Percentiles rank a stretch among this genome's conserved stretches.
phyloP scores from a whole-genome alignment of 2,113 vertebrate species.

The Scomber japonicus region DNA sequence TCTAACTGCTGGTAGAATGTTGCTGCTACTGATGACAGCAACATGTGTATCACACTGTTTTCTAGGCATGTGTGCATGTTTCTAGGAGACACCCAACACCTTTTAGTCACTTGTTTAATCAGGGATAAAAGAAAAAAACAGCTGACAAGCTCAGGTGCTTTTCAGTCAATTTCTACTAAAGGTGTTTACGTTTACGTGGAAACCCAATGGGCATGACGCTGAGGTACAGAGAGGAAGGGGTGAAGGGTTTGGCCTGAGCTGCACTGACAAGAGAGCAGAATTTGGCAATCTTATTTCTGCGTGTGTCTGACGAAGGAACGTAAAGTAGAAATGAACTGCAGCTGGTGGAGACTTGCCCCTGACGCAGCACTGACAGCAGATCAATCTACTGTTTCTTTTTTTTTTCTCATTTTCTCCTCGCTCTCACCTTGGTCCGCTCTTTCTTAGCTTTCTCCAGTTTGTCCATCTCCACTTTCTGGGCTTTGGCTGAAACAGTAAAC shows the following conservation, averaged over 20 bases:
- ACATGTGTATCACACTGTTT: constrained; percentile 3
- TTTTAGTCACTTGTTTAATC: neutral
- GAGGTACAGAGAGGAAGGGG: neutral
- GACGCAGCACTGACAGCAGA: constrained; percentile 33
- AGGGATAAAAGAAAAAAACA: neutral
- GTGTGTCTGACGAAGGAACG: constrained; percentile 6
- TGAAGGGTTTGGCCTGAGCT: constrained; percentile 23
- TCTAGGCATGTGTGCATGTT: constrained; percentile 10
- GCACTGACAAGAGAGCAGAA: constrained; percentile 23
- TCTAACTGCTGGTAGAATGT: constrained; percentile 16
- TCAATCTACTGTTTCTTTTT: neutral
- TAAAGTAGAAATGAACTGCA: constrained; percentile 37
- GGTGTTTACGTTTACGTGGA: neutral
- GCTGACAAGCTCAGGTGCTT: too few species aligned
- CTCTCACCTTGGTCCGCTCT: constrained; percentile 94
- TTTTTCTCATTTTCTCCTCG: neutral
- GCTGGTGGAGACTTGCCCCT: constrained; percentile 71
- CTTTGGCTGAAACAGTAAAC: constrained; percentile 88
- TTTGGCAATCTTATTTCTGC: constrained; percentile 40
- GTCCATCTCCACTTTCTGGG: constrained; percentile 99
- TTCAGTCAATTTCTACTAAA: neutral
- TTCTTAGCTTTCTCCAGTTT: constrained; percentile 98
- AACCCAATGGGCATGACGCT: neutral
- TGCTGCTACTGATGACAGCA: constrained; percentile 30
- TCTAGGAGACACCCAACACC: neutral